Evolutionary conservation across 2,113 vertebrate genomes (phyloP), one percentile per base, ranked within the genome.

Genomic region (Labeo catla): DNA sequence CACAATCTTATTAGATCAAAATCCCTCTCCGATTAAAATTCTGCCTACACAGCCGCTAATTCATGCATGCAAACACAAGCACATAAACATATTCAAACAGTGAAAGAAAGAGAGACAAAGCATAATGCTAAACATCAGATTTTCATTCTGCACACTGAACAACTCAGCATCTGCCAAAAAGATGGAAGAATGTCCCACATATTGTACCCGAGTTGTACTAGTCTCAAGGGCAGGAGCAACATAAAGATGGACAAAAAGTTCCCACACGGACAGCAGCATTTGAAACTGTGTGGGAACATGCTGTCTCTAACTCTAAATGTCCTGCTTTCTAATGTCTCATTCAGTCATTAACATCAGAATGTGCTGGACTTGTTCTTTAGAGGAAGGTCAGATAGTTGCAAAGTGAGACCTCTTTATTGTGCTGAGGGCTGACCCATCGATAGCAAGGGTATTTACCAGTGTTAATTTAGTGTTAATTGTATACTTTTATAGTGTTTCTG

Each of bases 301-400:
- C 16, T 50, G 43, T 21, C 61, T 66, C n/a, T 23, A 50, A 50
- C 43, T 66, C 13, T 23, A 50, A 66, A 68, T 82, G 23, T 52
- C 28, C 8, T 21, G 9, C 6, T 68, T 23, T 68, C 23, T 82
- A 12, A 65, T 2, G 6, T 80, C 36, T 80, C 6, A 6, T 63
- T 49, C 61, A 13, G 9, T 50, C 16, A 82, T 70, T 82, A 70
- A 52, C 50, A 82, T 11, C 49, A 36, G 47, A 66, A 34, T 34
- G 61, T 47, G 59, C 34, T 68, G 23, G 49, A 80, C 54, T 80
- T 45, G 77, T 45, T 81, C 23, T 49, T 81, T 45, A 63, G 11
- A 19, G 8, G 5, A 80, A 49, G 45, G 43, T 81, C 61, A 81
- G n/a, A 23, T 6, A 49, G 39, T 16, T 65, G 39, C 21, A 34